Percentiles rank a stretch among this genome's conserved stretches.
Evolutionary conservation across 1,140 invertebrate genomes (phyloP).

Genomic region (Nasonia giraulti): DNA sequence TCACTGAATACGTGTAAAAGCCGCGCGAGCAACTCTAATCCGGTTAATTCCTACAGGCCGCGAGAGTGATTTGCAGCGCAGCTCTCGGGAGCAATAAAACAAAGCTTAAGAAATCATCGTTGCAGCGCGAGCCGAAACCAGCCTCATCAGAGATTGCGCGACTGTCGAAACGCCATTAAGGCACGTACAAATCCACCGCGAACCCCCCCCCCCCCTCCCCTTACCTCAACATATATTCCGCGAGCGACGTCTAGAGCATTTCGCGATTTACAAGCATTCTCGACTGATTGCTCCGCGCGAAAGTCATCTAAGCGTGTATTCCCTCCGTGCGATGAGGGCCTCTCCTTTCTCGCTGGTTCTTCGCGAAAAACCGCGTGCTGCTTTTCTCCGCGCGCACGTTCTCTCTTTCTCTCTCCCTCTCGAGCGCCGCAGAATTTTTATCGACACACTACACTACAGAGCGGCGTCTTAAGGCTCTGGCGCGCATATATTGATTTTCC

Average conservation of each 20-base stretch:
- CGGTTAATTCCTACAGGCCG: not conserved
- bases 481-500: constrained; percentile 47
- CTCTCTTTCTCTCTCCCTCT: constrained; percentile 33
- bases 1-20: not conserved
- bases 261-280: constrained; percentile 26
- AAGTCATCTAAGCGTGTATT: constrained; percentile 21
- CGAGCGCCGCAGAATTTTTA: constrained; percentile 44
- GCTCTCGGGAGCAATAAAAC: not conserved
- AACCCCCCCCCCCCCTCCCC: too few species aligned
- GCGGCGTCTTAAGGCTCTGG: constrained; percentile 17
- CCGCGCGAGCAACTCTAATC: not conserved
- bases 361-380: not conserved
- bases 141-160: not conserved
- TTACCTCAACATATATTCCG: constrained; percentile 7
- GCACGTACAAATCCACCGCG: constrained; percentile 4
- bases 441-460: constrained; percentile 17
- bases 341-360: not conserved
- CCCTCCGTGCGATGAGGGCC: not conserved
- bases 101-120: constrained; percentile 7
- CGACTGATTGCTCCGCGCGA: constrained; percentile 24
- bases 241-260: not conserved
- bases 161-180: constrained; percentile 6
- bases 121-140: not conserved
- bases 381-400: too few species aligned
- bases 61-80: not conserved